phyloP scores from a whole-genome alignment of 1,140 invertebrate species.

The Drosophila miranda region DNA sequence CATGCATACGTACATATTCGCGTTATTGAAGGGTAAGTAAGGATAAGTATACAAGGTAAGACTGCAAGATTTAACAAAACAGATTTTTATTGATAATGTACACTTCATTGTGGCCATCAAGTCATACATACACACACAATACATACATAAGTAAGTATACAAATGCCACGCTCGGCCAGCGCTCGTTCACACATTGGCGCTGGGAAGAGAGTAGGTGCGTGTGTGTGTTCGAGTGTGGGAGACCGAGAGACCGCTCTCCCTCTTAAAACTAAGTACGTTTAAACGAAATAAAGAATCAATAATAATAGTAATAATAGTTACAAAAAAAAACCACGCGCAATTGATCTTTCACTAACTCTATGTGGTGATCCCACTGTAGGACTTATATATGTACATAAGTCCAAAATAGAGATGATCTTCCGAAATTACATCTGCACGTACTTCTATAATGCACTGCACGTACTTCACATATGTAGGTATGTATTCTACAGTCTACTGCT shows the following conservation, averaged over 20 bases:
- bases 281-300: slow-evolving; percentile 54
- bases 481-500: slow-evolving; percentile 77
- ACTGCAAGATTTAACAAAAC: slow-evolving; percentile 49
- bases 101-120: slow-evolving; percentile 18
- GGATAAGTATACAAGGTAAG: no score
- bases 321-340: slow-evolving; percentile 21
- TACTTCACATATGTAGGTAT: no score
- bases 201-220: slow-evolving; percentile 13
- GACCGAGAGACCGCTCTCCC: neutral
- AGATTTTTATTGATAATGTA: slow-evolving; percentile 49
- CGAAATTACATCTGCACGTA: neutral
- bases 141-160: neutral
- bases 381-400: no score
- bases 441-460: no score
- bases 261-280: slow-evolving; percentile 45
- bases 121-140: slow-evolving; percentile 25
- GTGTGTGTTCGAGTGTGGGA: neutral
- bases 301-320: slow-evolving; percentile 28
- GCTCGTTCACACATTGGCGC: neutral
- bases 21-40: no score
- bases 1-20: no score
- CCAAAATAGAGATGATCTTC: no score
- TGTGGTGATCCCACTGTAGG: no score
- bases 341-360: no score
- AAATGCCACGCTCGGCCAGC: no score